Evolutionary conservation across 2,888 invertebrate genomes (phyloP).

Genomic region (Xylophagus ater): DNA sequence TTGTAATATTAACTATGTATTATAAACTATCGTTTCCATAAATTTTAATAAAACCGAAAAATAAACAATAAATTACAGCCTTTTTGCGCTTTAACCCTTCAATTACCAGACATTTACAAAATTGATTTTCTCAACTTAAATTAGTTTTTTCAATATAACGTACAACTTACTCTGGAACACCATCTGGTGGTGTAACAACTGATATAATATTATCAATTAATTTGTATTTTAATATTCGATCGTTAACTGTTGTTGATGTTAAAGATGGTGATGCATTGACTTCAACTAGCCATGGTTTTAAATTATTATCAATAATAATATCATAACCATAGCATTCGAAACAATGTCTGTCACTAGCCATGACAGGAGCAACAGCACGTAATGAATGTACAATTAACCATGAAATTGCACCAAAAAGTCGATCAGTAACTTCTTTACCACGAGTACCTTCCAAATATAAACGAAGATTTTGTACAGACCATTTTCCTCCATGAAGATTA

Average conservation of each 20-base stretch:
- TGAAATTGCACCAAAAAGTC: slow-evolving; percentile 75
- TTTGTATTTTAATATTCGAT: slow-evolving; percentile 87
- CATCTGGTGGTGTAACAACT: slow-evolving; percentile 78
- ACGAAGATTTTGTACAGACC: slow-evolving; percentile 82
- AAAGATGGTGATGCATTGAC: slow-evolving; percentile 92
- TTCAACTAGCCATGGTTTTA: slow-evolving; percentile 91
- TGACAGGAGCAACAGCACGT: slow-evolving; percentile 83
- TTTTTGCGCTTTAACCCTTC: too few species aligned
- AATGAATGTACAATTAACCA: slow-evolving; percentile 88
- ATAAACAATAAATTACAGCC: too few species aligned
- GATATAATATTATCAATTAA: slow-evolving; percentile 86
- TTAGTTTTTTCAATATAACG: too few species aligned
- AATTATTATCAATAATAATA: slow-evolving; percentile 85
- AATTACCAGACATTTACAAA: too few species aligned
- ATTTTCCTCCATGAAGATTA: slow-evolving; percentile 85
- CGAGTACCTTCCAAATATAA: slow-evolving; percentile 83
- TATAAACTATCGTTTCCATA: too few species aligned
- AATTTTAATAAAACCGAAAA: too few species aligned
- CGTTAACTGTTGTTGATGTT: slow-evolving; percentile 88
- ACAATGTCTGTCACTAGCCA: slow-evolving; percentile 80
- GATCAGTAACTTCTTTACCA: slow-evolving; percentile 79
- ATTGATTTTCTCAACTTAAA: too few species aligned
- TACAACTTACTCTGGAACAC: slow-evolving; percentile 67
- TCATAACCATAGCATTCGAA: slow-evolving; percentile 83
- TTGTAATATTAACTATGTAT: too few species aligned